A percentile compares a stretch with the other conserved stretches of the same genome.
phyloP scores from a whole-genome alignment of 2,888 invertebrate species.

The Erebia ligea region DNA sequence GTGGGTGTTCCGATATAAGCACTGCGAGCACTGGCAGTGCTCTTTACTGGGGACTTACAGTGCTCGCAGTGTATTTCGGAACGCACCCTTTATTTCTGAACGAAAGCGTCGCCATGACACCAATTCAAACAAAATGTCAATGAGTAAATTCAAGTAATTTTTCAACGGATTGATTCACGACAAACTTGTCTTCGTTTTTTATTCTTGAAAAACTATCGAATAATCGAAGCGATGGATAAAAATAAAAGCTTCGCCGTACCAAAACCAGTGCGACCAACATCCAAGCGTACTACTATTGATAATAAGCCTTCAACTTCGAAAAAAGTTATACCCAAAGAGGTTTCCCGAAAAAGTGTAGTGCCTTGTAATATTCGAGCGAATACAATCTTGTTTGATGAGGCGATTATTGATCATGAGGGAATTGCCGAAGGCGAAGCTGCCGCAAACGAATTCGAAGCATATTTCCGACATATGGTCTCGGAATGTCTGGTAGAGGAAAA shows the following conservation, averaged over 20 bases:
- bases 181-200: not conserved
- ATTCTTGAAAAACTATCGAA: not conserved
- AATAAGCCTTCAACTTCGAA: constrained; percentile 49
- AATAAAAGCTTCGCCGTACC: constrained; percentile 53
- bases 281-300: constrained; percentile 54
- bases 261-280: constrained; percentile 49
- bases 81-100: not conserved
- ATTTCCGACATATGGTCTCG: constrained; percentile 64
- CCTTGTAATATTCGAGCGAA: constrained; percentile 38
- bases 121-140: constrained; percentile 57
- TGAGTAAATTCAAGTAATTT: not conserved
- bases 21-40: too few species aligned
- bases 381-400: constrained; percentile 47
- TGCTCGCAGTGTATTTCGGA: too few species aligned
- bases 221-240: constrained; percentile 53
- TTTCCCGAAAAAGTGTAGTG: constrained; percentile 14
- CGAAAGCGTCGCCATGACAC: constrained; percentile 58
- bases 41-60: too few species aligned
- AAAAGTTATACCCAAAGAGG: constrained; percentile 13
- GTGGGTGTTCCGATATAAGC: too few species aligned
- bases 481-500: constrained; percentile 72
- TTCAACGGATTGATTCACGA: constrained; percentile 22
- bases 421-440: constrained; percentile 57
- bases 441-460: constrained; percentile 64
- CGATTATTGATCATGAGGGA: constrained; percentile 53